Conservation (phyloP, 2,888 invertebrate species). For the Empis stercorea region DNA sequence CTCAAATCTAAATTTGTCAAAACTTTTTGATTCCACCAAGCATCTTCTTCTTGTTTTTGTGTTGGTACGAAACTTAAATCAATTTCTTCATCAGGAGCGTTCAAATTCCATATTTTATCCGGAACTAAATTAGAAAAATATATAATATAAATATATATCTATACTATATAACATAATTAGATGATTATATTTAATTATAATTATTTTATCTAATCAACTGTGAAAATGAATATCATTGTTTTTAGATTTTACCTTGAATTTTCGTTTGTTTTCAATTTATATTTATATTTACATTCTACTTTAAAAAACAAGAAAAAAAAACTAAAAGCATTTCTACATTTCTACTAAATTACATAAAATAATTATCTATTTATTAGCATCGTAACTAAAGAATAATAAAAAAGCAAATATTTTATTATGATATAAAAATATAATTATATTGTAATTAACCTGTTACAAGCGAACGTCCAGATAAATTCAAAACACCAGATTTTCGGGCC, state of each 20-base stretch:
- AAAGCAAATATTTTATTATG: not conserved
- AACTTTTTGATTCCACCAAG: slow-evolving; percentile 78
- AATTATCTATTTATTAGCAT: too few species aligned
- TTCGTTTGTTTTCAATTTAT: too few species aligned
- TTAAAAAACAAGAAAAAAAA: too few species aligned
- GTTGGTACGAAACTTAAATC: slow-evolving; percentile 20
- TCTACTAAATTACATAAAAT: not conserved
- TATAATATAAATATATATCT: slow-evolving; percentile 6
- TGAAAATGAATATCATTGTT: not conserved
- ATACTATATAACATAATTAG: too few species aligned
- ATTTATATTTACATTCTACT: too few species aligned
- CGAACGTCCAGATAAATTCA: slow-evolving; percentile 65
- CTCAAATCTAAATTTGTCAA: slow-evolving; percentile 66
- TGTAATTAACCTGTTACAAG: slow-evolving; percentile 52
- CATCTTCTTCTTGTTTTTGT: slow-evolving; percentile 42
- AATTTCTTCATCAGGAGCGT: slow-evolving; percentile 48
- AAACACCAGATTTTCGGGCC: slow-evolving; percentile 65
- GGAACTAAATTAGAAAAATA: slow-evolving; percentile 47
- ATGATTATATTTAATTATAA: not conserved
- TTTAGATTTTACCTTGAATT: not conserved
- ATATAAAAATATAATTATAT: too few species aligned
- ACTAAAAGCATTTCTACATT: not conserved
- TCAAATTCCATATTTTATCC: slow-evolving; percentile 58
- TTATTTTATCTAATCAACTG: not conserved
- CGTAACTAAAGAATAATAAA: not conserved